Evolutionary conservation across 2,888 invertebrate genomes (phyloP).

Genomic region (Chironomus tentans): DNA sequence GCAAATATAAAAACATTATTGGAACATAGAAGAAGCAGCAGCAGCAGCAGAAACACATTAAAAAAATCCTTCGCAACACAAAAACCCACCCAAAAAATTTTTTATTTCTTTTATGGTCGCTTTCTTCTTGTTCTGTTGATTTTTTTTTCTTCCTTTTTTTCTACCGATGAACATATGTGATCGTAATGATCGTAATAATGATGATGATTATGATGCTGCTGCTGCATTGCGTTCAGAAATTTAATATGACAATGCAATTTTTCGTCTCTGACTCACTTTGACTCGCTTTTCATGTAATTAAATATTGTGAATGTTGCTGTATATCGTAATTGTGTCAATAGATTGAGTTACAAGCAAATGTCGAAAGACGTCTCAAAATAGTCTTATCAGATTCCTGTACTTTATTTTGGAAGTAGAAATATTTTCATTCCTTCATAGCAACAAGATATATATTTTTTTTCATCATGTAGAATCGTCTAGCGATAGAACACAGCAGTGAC

Average conservation of each 20-base stretch:
- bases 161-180: constrained; percentile 2
- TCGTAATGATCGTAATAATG: background rate
- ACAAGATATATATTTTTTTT: no score
- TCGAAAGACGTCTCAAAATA: background rate
- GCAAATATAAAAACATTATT: constrained; percentile 20
- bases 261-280: background rate
- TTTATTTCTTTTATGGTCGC: background rate
- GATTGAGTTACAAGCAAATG: background rate
- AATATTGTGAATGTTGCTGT: background rate
- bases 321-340: background rate
- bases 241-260: background rate
- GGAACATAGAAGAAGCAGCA: background rate
- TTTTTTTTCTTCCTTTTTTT: background rate
- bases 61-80: background rate
- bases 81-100: background rate
- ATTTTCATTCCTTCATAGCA: no score
- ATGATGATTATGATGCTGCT: background rate
- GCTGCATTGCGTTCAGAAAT: background rate
- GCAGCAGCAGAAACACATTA: constrained; percentile 1
- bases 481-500: background rate
- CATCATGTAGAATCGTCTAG: background rate
- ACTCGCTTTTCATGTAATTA: background rate
- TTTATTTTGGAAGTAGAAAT: background rate
- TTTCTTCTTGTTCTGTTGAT: background rate
- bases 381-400: no score